Percentiles rank a stretch among this genome's conserved stretches.
Evolutionary conservation across 2,113 vertebrate species (phyloP).

Genomic region (human (Homo sapiens)): GRCh38 chr17:48984001-48984500

Average conservation of each 20-base stretch:
- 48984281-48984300: neutral
- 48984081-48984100: no score
- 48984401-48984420: neutral
- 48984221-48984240: neutral
- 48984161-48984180: neutral
- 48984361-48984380: neutral
- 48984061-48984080: no score
- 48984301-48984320: neutral
- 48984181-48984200: neutral
- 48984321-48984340: neutral
- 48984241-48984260: neutral
- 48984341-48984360: neutral
- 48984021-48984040: no score
- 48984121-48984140: no score
- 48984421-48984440: neutral
- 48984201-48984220: neutral
- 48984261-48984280: neutral
- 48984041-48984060: no score
- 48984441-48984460: no score
- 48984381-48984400: neutral
- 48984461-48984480: no score
- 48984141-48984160: no score
- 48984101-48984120: no score
- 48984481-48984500: no score
- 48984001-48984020: no score